Evolutionary conservation across 2,888 invertebrate species (phyloP).

Genomic region (Melanchra persicariae): DNA sequence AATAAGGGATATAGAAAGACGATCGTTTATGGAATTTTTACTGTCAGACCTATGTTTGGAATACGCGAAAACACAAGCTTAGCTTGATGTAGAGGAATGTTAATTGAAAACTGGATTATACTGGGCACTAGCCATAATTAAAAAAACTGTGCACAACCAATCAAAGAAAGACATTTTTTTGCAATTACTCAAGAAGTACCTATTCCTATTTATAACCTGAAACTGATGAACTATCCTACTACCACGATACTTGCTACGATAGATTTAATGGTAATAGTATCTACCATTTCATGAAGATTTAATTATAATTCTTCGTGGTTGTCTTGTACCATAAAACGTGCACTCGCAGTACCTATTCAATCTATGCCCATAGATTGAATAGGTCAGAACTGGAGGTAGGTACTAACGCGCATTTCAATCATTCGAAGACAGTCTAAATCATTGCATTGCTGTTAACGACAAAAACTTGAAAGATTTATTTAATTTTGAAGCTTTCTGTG

Average conservation of each 20-base stretch:
- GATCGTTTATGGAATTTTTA: background rate
- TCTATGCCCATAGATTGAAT: too few relatives aligned
- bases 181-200: too few relatives aligned
- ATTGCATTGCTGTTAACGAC: background rate
- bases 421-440: background rate
- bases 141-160: too few relatives aligned
- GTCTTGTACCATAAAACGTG: background rate
- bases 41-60: background rate
- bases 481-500: background rate
- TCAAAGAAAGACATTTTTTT: too few relatives aligned
- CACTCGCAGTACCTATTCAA: too few relatives aligned
- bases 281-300: background rate
- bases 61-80: background rate
- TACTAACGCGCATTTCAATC: background rate
- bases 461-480: conserved; percentile 3
- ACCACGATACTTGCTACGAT: too few relatives aligned
- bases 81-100: background rate
- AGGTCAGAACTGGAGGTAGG: background rate
- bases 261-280: too few relatives aligned
- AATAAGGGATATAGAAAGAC: conserved; percentile 7
- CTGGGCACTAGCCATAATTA: too few relatives aligned
- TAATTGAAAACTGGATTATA: background rate
- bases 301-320: background rate
- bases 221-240: too few relatives aligned
- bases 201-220: too few relatives aligned